These are phyloP conservation scores for Sceloporus tristichus DNA, from an alignment of 2,113 vertebrate genomes.

Conservation along the genomic window DNA sequence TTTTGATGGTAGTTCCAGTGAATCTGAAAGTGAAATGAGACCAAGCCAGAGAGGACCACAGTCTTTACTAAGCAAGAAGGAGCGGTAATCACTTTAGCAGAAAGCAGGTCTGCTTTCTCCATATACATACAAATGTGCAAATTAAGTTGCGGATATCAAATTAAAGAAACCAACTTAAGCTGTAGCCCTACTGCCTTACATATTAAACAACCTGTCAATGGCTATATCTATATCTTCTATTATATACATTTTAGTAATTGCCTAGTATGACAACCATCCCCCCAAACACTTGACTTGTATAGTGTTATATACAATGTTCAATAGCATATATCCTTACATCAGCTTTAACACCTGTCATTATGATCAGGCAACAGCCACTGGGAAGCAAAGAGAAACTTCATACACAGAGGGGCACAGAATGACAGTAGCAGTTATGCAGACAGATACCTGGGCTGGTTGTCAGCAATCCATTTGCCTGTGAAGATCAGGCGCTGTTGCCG, in stretches of 20 bases:
- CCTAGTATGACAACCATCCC: neutral
- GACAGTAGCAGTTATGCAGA: neutral
- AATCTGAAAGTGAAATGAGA: neutral
- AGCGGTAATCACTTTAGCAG: neutral
- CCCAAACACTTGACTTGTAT: neutral
- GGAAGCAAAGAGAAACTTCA: slow-evolving; percentile 4
- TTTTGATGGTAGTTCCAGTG: neutral
- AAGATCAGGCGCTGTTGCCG: slow-evolving; percentile 90
- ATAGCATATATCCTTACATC: neutral
- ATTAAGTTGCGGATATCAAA: neutral
- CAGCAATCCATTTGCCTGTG: slow-evolving; percentile 94
- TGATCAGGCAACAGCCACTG: neutral
- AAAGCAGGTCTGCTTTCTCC: neutral
- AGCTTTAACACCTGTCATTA: neutral
- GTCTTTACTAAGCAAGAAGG: neutral
- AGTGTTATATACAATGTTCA: slow-evolving; percentile 1
- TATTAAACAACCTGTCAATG: neutral
- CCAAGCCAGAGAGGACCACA: neutral
- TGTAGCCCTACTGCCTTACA: neutral
- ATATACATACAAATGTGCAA: neutral
- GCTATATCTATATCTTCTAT: neutral
- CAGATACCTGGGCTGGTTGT: slow-evolving; percentile 90
- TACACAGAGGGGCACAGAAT: neutral
- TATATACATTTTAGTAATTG: neutral
- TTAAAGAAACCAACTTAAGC: neutral